A percentile compares a stretch with the other conserved stretches of the same genome.
phyloP scores from a whole-genome alignment of 2,797 vertebrate species.

The Scolopax bukidnonensis region DNA sequence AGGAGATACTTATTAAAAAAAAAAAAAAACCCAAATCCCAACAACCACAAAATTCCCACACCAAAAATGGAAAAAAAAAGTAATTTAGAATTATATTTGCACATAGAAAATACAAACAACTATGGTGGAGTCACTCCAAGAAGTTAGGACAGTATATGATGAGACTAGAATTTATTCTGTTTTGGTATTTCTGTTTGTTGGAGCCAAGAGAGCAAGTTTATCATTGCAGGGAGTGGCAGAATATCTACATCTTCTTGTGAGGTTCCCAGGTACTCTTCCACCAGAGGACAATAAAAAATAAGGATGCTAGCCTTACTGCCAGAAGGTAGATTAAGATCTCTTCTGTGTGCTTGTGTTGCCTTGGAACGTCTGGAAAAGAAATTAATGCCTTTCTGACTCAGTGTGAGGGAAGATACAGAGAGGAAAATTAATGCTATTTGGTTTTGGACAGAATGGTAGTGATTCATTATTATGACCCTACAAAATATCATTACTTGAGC shows the following conservation, averaged over 20 bases:
- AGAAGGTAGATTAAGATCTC: constrained; percentile 40
- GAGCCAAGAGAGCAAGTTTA: background rate
- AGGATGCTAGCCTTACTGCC: background rate
- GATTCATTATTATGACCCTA: constrained; percentile 49
- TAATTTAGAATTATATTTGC: background rate
- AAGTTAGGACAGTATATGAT: background rate
- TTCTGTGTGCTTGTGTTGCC: background rate
- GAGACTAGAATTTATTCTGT: constrained; percentile 12
- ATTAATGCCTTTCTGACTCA: constrained; percentile 37
- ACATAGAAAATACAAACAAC: background rate
- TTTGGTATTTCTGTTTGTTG: background rate
- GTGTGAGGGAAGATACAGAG: constrained; percentile 4
- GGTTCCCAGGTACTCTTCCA: constrained; percentile 5
- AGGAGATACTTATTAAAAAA: background rate
- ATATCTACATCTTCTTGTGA: background rate
- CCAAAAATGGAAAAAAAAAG: too few relatives aligned
- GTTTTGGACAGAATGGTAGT: constrained; percentile 30
- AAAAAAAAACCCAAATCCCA: background rate
- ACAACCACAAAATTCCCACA: background rate
- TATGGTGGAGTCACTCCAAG: background rate
- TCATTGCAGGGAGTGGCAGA: background rate
- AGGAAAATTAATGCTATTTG: constrained; percentile 25
- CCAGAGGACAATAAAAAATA: background rate
- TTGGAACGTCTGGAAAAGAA: constrained; percentile 20
- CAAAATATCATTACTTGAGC: constrained; percentile 19